Base-by-base conservation (phyloP, 2,797 vertebrate species). In the Gallinago nigripennis region DNA sequence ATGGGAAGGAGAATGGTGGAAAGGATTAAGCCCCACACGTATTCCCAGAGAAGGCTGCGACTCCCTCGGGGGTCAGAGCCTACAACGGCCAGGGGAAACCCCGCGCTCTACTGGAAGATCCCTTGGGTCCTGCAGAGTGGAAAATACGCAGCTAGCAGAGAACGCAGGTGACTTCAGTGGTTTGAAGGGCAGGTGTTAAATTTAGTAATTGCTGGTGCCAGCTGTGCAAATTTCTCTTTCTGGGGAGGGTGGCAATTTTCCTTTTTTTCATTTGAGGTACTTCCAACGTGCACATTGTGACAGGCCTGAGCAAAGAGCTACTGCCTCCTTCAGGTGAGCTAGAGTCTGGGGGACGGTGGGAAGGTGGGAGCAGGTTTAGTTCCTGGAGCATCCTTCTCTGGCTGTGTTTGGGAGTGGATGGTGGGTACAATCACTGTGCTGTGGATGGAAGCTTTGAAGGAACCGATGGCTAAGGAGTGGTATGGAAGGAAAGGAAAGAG, bases 231-330 rank as follows among this genome's bases (percentile, higher is more conserved):
- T 70, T 92, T 68, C 73, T 94, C 65, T 90, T 88, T 92, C 88
- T 75, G 65, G 91, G 79, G 84, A 96, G 94, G 79, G 48, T 2
- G 4, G 65, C 46, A 39, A 50, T 13, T 16, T 12, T 4, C 28
- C 28, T 30, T 33, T 24, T 63, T 88, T 85, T 56, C 27, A 69
- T 78, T 87, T 85, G 79, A 92, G 85, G 84, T 86, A 90, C 77
- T 93, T 94, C 64, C 83, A 78, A 63, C 16, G 64, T 72, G 76
- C 69, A 88, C 65, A 79, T 71, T 91, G 87, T 94, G 90, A 91
- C 46, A 87, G 82, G 92, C 72, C 94, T 95, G 94, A 96, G 97
- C 95, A 96, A 91, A 97, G 93, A 96, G 96, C 97, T 97, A 95
- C 96, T 96, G 96, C 88, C 88, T 96, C 71, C 89, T 92, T 91